Base-by-base conservation (phyloP, 2,797 vertebrate species). In the Leucoraja ocellata region DNA sequence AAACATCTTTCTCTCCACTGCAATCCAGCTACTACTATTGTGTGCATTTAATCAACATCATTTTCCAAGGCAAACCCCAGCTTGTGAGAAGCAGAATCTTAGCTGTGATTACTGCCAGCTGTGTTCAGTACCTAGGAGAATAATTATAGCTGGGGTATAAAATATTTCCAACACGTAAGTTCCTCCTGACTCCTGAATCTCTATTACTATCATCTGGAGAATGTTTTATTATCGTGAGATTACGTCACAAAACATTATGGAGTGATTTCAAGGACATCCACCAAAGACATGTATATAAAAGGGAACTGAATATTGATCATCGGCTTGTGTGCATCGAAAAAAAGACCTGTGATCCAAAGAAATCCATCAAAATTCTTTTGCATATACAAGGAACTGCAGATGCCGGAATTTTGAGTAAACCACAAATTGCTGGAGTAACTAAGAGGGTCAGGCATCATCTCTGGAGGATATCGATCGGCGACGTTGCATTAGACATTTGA, bases 51-150 rank as follows among this genome's bases (percentile, higher is more conserved):
- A 86, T 28, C 83, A 65, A 32, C 14, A 65, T 61, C n/a, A 23
- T 14, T 86, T 86, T 65, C 25, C 83, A 86, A n/a, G 13, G 23
- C 3, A 58, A 84, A 58, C 1, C 6, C n/a, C 58, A 28, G 83
- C 83, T 63, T 61, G n/a, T 86, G 83, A 86, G 61, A 58, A n/a
- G 83, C 28, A 63, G 61, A 32, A 86, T 86, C 13, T 63, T 86
- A 14, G 83, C n/a, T n/a, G 6, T 86, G 83, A 18, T 2, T n/a
- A 63, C 16, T n/a, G 28, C 65, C 13, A 86, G 28, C 16, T 63
- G 28, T 18, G 25, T 86, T 63, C 13, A 63, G 61, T 86, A 65
- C 61, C 58, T 63, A 13, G 10, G 54, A 63, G 25, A 65, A 0
- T 65, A 32, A 8, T 65, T 65, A 58, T 32, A 63, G 61, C 54